Conservation (phyloP, 2,797 vertebrate species). For the Danio kyathit region DNA sequence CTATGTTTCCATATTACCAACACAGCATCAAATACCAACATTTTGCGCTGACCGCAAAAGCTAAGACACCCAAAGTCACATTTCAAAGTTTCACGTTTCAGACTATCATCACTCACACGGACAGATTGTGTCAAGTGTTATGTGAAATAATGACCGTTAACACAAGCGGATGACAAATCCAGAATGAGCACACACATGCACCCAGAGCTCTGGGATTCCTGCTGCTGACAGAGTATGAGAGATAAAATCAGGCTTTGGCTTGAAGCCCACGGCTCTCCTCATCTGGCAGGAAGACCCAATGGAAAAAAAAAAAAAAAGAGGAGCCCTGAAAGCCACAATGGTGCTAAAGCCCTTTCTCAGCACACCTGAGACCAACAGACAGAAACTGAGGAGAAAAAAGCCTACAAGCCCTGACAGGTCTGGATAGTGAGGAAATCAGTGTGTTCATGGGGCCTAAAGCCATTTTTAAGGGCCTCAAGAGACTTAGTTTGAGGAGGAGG, state of each 20-base stretch:
- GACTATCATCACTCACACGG: conserved; percentile 7
- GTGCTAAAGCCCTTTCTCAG: conserved; percentile 15
- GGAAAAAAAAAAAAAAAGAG: conserved; percentile 11
- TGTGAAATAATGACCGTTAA: conserved; percentile 33
- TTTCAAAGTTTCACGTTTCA: conserved; percentile 2
- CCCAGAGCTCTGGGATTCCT: conserved; percentile 19
- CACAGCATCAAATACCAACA: background rate
- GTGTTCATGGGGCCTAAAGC: conserved; percentile 16
- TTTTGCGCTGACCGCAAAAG: background rate
- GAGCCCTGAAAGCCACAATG: background rate
- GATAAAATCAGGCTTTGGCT: conserved; percentile 44
- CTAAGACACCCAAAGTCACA: conserved; percentile 1
- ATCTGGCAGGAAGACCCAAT: conserved; percentile 27
- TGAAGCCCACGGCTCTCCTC: conserved; percentile 8
- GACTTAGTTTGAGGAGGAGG: conserved; percentile 43
- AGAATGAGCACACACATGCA: conserved; percentile 31
- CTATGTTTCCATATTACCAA: background rate
- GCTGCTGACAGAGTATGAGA: conserved; percentile 35
- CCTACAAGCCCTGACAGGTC: conserved; percentile 62
- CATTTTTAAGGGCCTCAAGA: conserved; percentile 31
- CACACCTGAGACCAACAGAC: conserved; percentile 54
- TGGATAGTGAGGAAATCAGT: conserved; percentile 1
- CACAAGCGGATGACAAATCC: conserved; percentile 17
- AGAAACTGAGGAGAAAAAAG: conserved; percentile 47
- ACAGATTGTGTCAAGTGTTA: conserved; percentile 1